Percentiles rank a stretch among this genome's conserved stretches.
Evolutionary conservation across 2,888 invertebrate genomes (phyloP).

Genomic region (Hymenopus coronatus): DNA sequence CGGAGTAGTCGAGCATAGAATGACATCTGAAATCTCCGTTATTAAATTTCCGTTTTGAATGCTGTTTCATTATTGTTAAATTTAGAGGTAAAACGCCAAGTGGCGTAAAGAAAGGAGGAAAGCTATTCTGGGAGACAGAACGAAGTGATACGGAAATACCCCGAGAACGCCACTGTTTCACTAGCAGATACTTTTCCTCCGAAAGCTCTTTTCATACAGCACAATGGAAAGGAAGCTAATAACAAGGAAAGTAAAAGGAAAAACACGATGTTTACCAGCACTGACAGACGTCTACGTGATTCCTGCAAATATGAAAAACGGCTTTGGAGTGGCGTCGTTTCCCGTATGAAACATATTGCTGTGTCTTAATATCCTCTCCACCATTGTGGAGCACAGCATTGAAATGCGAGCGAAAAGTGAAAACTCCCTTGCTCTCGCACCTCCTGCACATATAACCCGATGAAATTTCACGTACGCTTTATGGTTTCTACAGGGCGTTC

Average conservation of each 20-base stretch:
- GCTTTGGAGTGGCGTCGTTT: neutral
- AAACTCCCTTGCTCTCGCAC: neutral
- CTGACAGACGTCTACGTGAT: neutral
- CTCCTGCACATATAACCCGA: no score
- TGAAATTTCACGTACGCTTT: no score
- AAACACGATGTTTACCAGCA: neutral
- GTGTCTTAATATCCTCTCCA: neutral
- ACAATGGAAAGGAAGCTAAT: neutral
- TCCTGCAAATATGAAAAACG: neutral
- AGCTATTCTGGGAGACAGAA: neutral
- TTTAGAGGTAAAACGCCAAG: neutral
- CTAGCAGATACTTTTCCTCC: neutral
- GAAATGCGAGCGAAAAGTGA: neutral
- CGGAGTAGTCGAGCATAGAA: no score
- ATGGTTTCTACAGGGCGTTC: no score
- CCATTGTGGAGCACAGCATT: neutral
- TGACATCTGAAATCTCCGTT: no score
- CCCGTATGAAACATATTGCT: neutral
- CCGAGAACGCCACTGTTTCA: neutral
- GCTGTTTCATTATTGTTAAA: no score
- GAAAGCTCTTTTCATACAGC: neutral
- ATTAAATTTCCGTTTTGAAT: no score
- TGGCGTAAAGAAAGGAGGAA: neutral
- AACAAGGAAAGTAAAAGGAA: neutral
- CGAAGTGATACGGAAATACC: no score